These are phyloP conservation scores for Mystacornis crossleyi DNA, from an alignment of 2,113 vertebrate species.

Conservation along the genomic window DNA sequence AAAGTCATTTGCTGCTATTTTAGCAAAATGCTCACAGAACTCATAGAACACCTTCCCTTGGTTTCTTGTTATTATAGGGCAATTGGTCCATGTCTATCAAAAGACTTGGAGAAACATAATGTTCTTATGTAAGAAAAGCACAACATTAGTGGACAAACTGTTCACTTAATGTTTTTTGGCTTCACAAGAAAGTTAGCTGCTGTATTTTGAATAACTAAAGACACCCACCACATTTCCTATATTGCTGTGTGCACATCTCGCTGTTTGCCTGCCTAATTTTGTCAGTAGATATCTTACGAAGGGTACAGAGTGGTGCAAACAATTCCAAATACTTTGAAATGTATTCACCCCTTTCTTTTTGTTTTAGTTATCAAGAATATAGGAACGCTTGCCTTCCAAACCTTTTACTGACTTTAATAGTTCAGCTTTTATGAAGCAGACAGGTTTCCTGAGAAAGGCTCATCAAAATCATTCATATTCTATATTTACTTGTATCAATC, in stretches of 20 bases:
- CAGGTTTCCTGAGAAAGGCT: not conserved
- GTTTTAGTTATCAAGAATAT: not conserved
- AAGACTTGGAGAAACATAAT: not conserved
- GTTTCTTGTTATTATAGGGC: not conserved
- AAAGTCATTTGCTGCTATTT: not conserved
- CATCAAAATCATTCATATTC: not conserved
- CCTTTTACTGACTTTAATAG: not conserved
- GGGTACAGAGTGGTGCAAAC: not conserved
- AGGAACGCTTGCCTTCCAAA: not conserved
- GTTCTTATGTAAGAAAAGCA: not conserved
- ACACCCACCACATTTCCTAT: not conserved
- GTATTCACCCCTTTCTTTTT: not conserved
- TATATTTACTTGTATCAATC: not conserved
- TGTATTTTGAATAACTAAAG: not conserved
- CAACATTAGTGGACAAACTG: not conserved
- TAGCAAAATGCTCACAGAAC: not conserved
- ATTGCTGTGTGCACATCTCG: not conserved
- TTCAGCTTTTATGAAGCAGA: not conserved
- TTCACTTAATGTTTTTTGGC: not conserved
- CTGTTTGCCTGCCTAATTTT: not conserved
- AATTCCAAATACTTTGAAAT: not conserved
- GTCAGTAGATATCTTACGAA: not conserved
- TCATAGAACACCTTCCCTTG: not conserved
- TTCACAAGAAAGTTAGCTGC: not conserved
- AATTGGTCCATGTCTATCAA: not conserved